Percentiles rank a stretch among this genome's conserved stretches.
Conservation (phyloP, 2,888 invertebrate genomes). For the Microchrysa polita region DNA sequence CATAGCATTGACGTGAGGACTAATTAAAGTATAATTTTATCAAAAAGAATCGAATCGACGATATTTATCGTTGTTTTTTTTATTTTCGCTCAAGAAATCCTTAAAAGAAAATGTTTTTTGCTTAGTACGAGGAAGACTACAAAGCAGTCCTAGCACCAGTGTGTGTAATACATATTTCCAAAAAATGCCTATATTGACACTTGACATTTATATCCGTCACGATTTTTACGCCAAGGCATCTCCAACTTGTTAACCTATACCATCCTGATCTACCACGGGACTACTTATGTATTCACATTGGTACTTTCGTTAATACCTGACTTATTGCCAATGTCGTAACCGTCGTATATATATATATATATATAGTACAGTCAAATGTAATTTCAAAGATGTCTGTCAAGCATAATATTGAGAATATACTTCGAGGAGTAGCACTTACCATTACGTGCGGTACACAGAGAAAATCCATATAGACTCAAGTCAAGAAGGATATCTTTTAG, state of each 20-base stretch:
- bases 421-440: background rate
- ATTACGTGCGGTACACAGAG: background rate
- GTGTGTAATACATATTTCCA: too few relatives aligned
- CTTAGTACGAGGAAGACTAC: too few relatives aligned
- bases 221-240: background rate
- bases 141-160: too few relatives aligned
- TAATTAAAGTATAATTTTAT: too few relatives aligned
- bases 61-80: too few relatives aligned
- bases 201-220: background rate
- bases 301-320: constrained; percentile 29
- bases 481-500: constrained; percentile 15
- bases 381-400: constrained; percentile 39
- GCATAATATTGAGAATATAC: constrained; percentile 25
- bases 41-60: too few relatives aligned
- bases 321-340: constrained; percentile 30
- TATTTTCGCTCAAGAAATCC: too few relatives aligned
- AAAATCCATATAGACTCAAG: background rate
- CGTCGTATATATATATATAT: too few relatives aligned
- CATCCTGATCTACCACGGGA: background rate
- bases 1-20: too few relatives aligned
- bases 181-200: constrained; percentile 4
- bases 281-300: constrained; percentile 38
- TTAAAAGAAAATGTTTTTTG: too few relatives aligned
- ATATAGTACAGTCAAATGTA: constrained; percentile 16
- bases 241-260: background rate